Evolutionary conservation across 1,140 invertebrate genomes (phyloP).

Genomic region (Centruroides sculpturatus): DNA sequence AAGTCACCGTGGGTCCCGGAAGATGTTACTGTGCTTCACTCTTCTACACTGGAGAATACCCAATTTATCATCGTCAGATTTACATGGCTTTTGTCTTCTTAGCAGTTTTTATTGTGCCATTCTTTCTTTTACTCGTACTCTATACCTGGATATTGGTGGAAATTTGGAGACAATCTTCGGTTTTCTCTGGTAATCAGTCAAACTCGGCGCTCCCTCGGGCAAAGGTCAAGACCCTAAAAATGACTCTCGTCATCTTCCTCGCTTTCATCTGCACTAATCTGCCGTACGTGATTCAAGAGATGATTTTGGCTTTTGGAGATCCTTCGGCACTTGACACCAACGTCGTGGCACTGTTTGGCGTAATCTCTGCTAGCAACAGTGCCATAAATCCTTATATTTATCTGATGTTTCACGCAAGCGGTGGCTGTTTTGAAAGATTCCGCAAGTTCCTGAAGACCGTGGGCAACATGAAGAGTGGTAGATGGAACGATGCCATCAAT

Average conservation of each 20-base stretch:
- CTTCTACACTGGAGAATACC: conserved; percentile 6
- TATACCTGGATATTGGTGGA: conserved; percentile 6
- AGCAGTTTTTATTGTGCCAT: conserved; percentile 10
- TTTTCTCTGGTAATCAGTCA: conserved; percentile 4
- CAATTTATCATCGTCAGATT: conserved; percentile 3
- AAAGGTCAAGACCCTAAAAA: conserved; percentile 31
- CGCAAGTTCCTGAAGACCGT: too few relatives aligned
- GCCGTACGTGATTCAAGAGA: conserved; percentile 30
- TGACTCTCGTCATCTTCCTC: conserved; percentile 30
- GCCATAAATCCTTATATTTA: conserved; percentile 16
- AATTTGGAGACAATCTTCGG: conserved; percentile 7
- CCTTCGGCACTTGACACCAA: background rate
- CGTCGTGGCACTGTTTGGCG: conserved; percentile 5
- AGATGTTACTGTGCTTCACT: conserved; percentile 5
- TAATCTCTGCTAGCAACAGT: conserved; percentile 15
- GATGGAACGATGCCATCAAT: too few relatives aligned
- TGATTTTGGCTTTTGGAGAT: conserved; percentile 14
- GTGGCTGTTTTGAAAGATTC: too few relatives aligned
- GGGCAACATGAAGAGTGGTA: too few relatives aligned
- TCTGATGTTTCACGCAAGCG: conserved; percentile 8
- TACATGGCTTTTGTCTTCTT: conserved; percentile 12
- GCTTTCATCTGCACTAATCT: conserved; percentile 26
- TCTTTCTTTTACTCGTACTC: background rate
- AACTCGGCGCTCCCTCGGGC: conserved; percentile 26
- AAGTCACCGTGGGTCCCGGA: background rate